Conservation (phyloP, 2,113 vertebrate species). For the Platysternon megacephalum region DNA sequence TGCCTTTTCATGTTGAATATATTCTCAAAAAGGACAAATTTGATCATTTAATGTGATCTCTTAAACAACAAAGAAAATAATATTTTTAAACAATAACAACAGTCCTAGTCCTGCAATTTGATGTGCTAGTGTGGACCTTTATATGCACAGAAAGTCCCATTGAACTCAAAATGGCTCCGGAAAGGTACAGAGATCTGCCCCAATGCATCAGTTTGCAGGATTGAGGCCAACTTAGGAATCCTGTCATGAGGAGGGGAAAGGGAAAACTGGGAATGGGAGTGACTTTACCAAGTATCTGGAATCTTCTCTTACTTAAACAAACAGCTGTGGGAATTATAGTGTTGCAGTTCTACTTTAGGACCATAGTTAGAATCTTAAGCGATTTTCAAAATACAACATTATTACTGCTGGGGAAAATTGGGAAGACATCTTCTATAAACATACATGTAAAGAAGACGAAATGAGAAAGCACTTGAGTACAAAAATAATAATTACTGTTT, state of each 20-base stretch:
- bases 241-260: not conserved
- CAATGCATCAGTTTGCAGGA: not conserved
- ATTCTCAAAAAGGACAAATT: not conserved
- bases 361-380: not conserved
- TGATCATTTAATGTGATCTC: not conserved
- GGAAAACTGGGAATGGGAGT: fast-evolving
- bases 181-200: not conserved
- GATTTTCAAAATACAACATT: not conserved
- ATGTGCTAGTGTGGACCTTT: not conserved
- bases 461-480: not conserved
- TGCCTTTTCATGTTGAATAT: not conserved
- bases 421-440: not conserved
- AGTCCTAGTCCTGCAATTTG: not conserved
- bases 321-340: not conserved
- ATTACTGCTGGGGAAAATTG: not conserved
- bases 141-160: not conserved
- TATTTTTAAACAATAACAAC: not conserved
- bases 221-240: not conserved
- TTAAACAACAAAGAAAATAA: too few relatives aligned
- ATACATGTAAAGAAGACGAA: not conserved
- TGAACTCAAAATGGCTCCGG: not conserved
- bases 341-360: conserved; percentile 3
- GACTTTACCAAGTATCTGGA: not conserved
- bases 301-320: not conserved
- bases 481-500: not conserved